phyloP scores from a whole-genome alignment of 2,797 vertebrate genomes.

The Peromyscus aztecus region DNA sequence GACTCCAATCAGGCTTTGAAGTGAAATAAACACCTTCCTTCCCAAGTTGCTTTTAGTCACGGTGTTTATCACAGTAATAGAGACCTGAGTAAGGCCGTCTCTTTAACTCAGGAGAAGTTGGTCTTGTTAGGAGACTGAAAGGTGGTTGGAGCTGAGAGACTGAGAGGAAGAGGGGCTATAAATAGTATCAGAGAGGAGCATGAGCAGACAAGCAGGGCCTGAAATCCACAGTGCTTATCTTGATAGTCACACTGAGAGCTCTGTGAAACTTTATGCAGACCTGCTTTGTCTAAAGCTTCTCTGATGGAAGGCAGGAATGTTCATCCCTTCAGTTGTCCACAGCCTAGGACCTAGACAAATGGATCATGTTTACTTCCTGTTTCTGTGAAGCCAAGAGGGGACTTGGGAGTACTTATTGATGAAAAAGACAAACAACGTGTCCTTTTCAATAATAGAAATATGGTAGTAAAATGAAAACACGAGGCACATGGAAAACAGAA shows the following conservation, averaged over 20 bases:
- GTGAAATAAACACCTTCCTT: neutral
- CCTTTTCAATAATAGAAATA: neutral
- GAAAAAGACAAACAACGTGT: neutral
- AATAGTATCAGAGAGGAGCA: neutral
- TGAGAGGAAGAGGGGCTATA: neutral
- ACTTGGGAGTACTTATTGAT: neutral
- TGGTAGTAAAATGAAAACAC: neutral
- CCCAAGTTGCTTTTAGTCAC: too few relatives aligned
- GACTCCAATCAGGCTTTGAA: neutral
- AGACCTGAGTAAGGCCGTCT: neutral
- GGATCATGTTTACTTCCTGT: neutral
- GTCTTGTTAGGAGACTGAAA: slow-evolving; percentile 9
- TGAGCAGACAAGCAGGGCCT: too few relatives aligned
- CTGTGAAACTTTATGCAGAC: neutral
- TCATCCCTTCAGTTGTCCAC: neutral
- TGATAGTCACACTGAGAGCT: neutral
- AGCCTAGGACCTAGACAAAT: neutral
- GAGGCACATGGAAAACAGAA: neutral
- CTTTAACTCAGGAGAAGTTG: neutral
- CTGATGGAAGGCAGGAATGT: neutral
- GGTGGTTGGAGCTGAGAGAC: neutral
- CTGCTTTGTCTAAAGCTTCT: neutral
- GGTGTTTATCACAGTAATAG: neutral
- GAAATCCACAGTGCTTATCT: neutral
- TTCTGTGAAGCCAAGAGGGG: neutral